A percentile compares a stretch with the other conserved stretches of the same genome.
Conservation (phyloP, 2,113 vertebrate species). For the Heliornis fulica region DNA sequence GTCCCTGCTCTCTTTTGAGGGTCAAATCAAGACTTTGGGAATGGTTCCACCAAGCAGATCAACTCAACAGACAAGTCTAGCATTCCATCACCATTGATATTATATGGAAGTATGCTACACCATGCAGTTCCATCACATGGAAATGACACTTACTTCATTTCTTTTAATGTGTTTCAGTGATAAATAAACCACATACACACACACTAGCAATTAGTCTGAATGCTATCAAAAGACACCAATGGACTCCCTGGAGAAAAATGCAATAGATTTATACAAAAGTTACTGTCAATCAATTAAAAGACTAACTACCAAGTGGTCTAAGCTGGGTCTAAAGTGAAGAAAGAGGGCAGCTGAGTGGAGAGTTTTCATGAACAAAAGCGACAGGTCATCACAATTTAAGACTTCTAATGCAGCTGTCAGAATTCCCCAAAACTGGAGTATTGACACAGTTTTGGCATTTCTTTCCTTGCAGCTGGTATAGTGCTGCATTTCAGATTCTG, state of each 20-base stretch:
- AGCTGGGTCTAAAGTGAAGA: neutral
- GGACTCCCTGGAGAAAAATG: neutral
- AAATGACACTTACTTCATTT: neutral
- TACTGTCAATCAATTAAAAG: neutral
- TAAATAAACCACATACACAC: neutral
- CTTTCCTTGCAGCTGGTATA: too few species aligned
- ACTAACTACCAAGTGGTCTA: neutral
- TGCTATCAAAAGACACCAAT: neutral
- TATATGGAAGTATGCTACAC: neutral
- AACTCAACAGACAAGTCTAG: neutral
- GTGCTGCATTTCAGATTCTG: too few species aligned
- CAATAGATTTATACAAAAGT: neutral
- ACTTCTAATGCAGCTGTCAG: neutral
- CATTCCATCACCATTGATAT: fast-evolving
- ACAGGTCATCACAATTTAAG: neutral
- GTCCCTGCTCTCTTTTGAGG: neutral
- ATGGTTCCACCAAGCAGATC: neutral
- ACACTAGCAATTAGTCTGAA: neutral
- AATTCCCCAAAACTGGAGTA: neutral
- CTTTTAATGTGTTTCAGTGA: neutral
- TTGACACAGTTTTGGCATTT: too few species aligned
- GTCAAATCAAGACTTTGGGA: neutral
- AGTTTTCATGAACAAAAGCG: neutral
- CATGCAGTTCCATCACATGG: neutral
- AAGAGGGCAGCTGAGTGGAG: neutral